Conservation (phyloP, 2,888 invertebrate genomes). For the Adelognathus sp. region DNA sequence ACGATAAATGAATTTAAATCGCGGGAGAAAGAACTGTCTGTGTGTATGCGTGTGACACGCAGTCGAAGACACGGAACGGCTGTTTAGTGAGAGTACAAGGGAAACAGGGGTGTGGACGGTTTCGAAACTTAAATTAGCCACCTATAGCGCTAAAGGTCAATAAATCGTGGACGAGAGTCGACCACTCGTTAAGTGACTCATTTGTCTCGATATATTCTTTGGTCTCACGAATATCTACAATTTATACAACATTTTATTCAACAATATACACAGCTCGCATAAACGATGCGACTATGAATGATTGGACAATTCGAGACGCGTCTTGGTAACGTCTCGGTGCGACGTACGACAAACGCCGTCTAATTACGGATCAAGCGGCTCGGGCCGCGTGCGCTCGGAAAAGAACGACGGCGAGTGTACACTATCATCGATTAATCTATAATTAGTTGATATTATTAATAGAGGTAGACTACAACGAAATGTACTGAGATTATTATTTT, state of each 20-base stretch:
- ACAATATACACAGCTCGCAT: background rate
- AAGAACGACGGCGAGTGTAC: conserved; percentile 46
- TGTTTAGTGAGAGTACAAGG: conserved; percentile 53
- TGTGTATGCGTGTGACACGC: conserved; percentile 53
- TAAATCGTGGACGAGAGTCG: conserved; percentile 69
- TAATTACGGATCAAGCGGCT: conserved; percentile 44
- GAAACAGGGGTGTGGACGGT: conserved; percentile 63
- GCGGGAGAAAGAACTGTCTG: conserved; percentile 65
- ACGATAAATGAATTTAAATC: conserved; percentile 76
- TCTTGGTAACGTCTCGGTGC: conserved; percentile 24
- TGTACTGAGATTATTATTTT: background rate
- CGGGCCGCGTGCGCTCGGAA: conserved; percentile 47
- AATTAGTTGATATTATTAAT: conserved; percentile 9
- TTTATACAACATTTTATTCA: background rate
- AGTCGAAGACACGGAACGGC: conserved; percentile 25
- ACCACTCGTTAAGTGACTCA: conserved; percentile 74
- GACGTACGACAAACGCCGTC: conserved; percentile 43
- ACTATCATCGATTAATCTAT: conserved; percentile 41
- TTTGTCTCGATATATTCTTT: conserved; percentile 69
- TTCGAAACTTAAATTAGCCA: conserved; percentile 78
- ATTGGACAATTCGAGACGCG: conserved; percentile 33
- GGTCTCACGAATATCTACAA: background rate
- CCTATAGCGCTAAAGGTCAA: conserved; percentile 80
- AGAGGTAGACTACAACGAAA: background rate
- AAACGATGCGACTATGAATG: conserved; percentile 17